Evolutionary conservation across 2,888 invertebrate species (phyloP), one percentile per base, ranked within the genome.

Genomic region (Pyralis farinalis): DNA sequence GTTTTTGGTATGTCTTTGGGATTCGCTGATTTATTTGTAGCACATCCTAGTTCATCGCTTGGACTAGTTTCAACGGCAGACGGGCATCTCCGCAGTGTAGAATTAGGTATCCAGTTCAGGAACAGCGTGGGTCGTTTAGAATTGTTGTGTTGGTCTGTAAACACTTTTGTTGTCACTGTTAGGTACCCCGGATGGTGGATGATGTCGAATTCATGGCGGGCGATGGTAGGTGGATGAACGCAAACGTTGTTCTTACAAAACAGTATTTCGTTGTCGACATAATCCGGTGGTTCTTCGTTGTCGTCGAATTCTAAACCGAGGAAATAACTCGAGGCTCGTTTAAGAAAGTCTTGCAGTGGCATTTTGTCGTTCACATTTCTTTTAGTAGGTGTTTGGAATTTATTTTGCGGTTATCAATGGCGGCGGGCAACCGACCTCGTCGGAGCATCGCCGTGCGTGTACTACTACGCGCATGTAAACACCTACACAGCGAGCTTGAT

Each of bases 221-320:
- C 92, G 46, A 95, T 91, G 0, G 95, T 94, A 34, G 97, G 96
- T 4, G 98, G 97, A 89, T 98, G 98, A 33, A 98, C 98, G 78
- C 98, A 98, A 25, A 98, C 97, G 82, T 98, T 98, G 77, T 98
- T 98, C 87, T 98, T 98, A 82, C 96, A 96, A 77, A 95, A 96
- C 36, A 96, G 86, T 45, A 95, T 93, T 87, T 96, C 96, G 65
- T 96, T 96, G 79, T 96, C 95, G 71, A 94, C 94, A 68, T 95
- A 95, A 64, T 91, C 80, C 32, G 89, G 90, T 49, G 89, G 90
- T 58, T 91, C 89, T 61, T 91, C 92, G 64, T 90, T 88, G 46
- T 90, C 90, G 39, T 91, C 90, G 49, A 91, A 90, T 52, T 93
- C 94, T 33, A 91, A 87, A 34, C 95, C 95, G 40, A 95, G 86